Evolutionary conservation across 92 coral and sea anemone species (phyloP).

Genomic region (Scolanthus callimorphus): DNA sequence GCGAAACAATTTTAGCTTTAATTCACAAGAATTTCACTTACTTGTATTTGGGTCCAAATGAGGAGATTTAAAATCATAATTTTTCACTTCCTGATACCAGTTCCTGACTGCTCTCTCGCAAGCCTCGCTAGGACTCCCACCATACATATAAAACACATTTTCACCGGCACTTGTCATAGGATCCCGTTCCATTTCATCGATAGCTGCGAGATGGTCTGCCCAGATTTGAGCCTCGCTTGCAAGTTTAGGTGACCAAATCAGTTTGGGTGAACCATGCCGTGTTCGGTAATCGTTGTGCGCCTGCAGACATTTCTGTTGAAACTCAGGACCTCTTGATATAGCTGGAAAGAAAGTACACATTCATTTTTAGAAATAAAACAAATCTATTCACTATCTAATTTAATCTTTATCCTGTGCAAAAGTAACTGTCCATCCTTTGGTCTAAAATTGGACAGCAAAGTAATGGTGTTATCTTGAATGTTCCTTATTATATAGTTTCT

Average conservation of each 20-base stretch:
- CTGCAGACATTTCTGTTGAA: conserved; percentile 48
- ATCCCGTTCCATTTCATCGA: conserved; percentile 85
- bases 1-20: no score
- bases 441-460: no score
- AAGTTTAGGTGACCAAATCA: conserved; percentile 65
- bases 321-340: conserved; percentile 33
- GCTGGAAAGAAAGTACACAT: no score
- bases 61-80: conserved; percentile 57
- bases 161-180: conserved; percentile 50
- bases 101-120: conserved; percentile 78
- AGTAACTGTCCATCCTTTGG: no score
- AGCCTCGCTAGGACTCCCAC: conserved; percentile 78
- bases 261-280: conserved; percentile 58
- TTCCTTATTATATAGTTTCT: no score
- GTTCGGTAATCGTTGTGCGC: conserved; percentile 67
- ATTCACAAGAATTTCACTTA: no score
- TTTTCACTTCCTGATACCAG: conserved; percentile 81
- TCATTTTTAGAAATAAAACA: no score
- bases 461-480: no score
- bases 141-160: conserved; percentile 83
- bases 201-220: conserved; percentile 91
- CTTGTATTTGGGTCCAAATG: conserved; percentile 63
- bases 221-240: conserved; percentile 78
- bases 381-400: no score
- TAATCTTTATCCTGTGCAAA: no score